These are phyloP conservation scores for Conopomorpha cramerella DNA, from an alignment of 1,140 invertebrate species.

Conservation along the genomic window DNA sequence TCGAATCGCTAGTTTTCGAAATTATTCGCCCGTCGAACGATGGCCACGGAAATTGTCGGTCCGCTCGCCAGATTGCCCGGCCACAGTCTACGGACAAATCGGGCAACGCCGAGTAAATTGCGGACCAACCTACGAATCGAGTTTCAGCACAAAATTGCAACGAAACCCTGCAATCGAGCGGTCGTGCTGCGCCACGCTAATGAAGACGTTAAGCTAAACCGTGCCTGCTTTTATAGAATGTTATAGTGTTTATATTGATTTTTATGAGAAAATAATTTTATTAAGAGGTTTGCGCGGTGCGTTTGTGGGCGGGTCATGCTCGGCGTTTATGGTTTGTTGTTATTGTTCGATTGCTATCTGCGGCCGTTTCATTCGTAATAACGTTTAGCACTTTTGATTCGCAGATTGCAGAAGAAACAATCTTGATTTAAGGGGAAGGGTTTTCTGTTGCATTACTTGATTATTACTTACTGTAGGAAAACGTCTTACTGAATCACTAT, in stretches of 20 bases:
- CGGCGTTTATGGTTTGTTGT: constrained; percentile 5
- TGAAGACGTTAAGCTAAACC: constrained; percentile 51
- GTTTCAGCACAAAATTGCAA: constrained; percentile 35
- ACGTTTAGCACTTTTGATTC: too few species aligned
- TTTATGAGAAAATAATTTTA: constrained; percentile 51
- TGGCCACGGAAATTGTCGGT: constrained; percentile 29
- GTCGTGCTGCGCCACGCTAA: constrained; percentile 41
- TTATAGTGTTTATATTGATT: constrained; percentile 53
- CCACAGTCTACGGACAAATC: constrained; percentile 33
- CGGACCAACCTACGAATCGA: constrained; percentile 22
- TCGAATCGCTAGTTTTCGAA: constrained; percentile 25
- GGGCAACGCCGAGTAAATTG: constrained; percentile 40
- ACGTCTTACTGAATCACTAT: too few species aligned
- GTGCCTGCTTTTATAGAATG: constrained; percentile 28
- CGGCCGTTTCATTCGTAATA: background rate
- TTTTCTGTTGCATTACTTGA: too few species aligned
- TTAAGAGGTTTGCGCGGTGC: constrained; percentile 9
- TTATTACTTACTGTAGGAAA: too few species aligned
- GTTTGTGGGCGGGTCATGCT: constrained; percentile 15
- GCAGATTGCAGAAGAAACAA: too few species aligned
- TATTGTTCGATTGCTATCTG: constrained; percentile 10
- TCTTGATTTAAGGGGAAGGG: background rate
- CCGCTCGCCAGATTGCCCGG: constrained; percentile 29
- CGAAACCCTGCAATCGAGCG: constrained; percentile 26
- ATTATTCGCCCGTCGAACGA: constrained; percentile 36